Conservation (phyloP, 2,113 vertebrate species). For the Chlorodrepanis virens region DNA sequence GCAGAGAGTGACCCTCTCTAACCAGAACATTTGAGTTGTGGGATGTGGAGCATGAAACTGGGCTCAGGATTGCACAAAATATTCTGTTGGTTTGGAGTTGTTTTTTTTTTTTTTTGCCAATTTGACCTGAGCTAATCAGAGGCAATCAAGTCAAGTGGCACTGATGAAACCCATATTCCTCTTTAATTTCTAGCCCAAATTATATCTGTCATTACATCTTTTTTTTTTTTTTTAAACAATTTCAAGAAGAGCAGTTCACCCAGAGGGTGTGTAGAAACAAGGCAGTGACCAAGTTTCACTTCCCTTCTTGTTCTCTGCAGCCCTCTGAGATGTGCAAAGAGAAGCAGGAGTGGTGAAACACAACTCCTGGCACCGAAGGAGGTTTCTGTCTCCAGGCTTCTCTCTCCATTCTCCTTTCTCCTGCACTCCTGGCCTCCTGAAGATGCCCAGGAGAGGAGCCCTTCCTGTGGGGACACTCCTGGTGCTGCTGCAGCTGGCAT, state of each 20-base stretch:
- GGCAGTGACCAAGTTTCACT: constrained; percentile 9
- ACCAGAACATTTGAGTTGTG: neutral
- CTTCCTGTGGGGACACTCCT: neutral
- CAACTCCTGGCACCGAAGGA: neutral
- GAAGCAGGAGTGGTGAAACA: neutral
- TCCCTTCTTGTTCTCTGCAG: neutral
- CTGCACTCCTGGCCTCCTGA: neutral
- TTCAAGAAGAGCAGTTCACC: neutral
- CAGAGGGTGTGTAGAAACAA: neutral
- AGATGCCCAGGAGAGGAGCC: constrained; percentile 17
- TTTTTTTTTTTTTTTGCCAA: neutral
- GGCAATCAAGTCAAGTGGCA: neutral
- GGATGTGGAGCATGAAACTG: neutral
- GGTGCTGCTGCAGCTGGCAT: constrained; percentile 22
- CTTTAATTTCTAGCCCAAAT: neutral
- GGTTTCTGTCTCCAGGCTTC: neutral
- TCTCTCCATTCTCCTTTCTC: neutral
- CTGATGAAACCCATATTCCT: neutral
- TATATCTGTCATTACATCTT: neutral
- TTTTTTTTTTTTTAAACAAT: neutral
- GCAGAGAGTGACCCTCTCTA: neutral
- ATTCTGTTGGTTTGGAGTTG: neutral
- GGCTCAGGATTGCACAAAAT: neutral
- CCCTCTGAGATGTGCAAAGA: accelerated
- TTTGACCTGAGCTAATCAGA: neutral